Base-by-base conservation (phyloP, 2,113 vertebrate species). In the Saimiri boliviensis region DNA sequence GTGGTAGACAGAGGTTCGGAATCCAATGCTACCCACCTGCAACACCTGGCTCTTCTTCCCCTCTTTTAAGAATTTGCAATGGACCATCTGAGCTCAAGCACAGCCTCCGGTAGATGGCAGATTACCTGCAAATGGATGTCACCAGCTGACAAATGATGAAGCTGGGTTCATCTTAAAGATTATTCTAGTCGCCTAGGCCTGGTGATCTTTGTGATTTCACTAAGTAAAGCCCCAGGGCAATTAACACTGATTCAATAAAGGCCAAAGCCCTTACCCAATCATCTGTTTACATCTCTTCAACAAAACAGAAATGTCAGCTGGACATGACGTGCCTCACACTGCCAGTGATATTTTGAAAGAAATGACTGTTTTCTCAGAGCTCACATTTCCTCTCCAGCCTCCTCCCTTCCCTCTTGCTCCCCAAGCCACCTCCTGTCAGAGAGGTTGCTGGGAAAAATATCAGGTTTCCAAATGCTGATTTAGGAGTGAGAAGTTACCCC, bases 231-330 rank as follows among this genome's bases (percentile, higher is more conserved):
- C 80, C 42, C 2, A 32, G 35, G 84, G 93, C 85, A 96, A 92
- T 97, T 96, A 96, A 74, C 93, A n/a, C 47, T 77, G 96, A 97
- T 95, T 96, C 93, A 97, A 84, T 91, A 91, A 84, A 95, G 77
- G 42, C 86, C 16, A 16, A 86, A 89, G 91, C 76, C 79, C 27
- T 86, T 21, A 58, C 30, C 66, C 66, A 80, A 54, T 58, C 86
- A 0, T 79, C 80, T 98, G 96, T 97, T 97, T 97, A 94, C 66
- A 76, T 97, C 93, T 89, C 86, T 88, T 95, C 89, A 42, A 82
- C 90, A 94, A 97, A 97, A 94, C 86, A 82, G 84, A 97, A 98
- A 97, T 94, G 95, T 96, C 97, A 97, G 91, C 70, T 94, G 86
- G 74, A 79, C 30, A 6, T 97, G 98, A 98, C 58, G 23, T 0